Evolutionary conservation across 2,797 vertebrate genomes (phyloP).

Genomic region (Pachyuromys duprasi): DNA sequence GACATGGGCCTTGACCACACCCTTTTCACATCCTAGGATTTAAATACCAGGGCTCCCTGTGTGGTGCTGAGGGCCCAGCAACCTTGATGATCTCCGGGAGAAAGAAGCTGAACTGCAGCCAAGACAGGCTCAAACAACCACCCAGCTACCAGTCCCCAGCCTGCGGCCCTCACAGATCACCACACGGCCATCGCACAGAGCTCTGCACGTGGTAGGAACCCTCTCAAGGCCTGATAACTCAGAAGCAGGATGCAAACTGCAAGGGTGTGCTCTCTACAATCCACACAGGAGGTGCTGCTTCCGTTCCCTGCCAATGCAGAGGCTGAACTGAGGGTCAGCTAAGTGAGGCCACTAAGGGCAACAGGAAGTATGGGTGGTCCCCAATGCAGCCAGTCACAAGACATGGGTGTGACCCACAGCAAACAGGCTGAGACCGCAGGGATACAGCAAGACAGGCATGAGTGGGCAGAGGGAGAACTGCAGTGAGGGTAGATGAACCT

Average conservation of each 20-base stretch:
- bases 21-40: not conserved
- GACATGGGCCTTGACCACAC: not conserved
- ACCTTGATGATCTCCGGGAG: not conserved
- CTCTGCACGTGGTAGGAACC: not conserved
- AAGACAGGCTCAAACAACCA: not conserved
- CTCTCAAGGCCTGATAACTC: rapidly evolving
- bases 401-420: not conserved
- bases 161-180: not conserved
- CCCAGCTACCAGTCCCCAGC: not conserved
- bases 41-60: not conserved
- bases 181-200: not conserved
- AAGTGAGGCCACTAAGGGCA: rapidly evolving
- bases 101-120: not conserved
- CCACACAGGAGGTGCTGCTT: rapidly evolving
- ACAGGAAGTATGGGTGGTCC: not conserved
- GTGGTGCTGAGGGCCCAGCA: not conserved
- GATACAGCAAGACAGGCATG: not conserved
- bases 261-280: rapidly evolving
- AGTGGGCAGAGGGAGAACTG: not conserved
- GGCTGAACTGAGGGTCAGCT: not conserved
- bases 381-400: not conserved
- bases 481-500: not conserved
- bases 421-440: not conserved
- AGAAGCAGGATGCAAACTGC: not conserved
- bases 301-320: rapidly evolving